These are phyloP conservation scores for Ochropacha duplaris DNA, from an alignment of 2,888 invertebrate genomes.

Conservation along the genomic window DNA sequence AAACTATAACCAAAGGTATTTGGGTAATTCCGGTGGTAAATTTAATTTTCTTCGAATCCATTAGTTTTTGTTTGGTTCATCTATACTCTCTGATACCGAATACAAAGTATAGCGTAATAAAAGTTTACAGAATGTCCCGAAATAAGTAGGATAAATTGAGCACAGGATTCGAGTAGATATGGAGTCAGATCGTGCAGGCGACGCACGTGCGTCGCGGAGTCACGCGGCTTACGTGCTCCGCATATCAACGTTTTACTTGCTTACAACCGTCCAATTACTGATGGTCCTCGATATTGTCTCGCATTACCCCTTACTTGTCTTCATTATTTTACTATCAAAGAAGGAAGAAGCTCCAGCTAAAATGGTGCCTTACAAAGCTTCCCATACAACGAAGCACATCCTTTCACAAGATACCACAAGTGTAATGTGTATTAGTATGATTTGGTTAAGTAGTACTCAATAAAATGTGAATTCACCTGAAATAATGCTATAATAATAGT, in stretches of 20 bases:
- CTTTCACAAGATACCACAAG: slow-evolving; percentile 36
- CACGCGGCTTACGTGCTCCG: slow-evolving; percentile 59
- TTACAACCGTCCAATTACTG: slow-evolving; percentile 44
- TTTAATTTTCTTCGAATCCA: slow-evolving; percentile 40
- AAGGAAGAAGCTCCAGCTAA: slow-evolving; percentile 24
- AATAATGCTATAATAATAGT: background rate
- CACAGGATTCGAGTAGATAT: slow-evolving; percentile 57
- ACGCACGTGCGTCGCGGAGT: slow-evolving; percentile 63
- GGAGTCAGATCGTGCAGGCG: slow-evolving; percentile 47
- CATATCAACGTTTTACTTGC: slow-evolving; percentile 41
- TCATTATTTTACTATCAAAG: slow-evolving; percentile 13
- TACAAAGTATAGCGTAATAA: slow-evolving; percentile 44
- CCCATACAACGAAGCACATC: slow-evolving; percentile 39
- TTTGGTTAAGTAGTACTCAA: slow-evolving; percentile 14
- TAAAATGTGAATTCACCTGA: background rate
- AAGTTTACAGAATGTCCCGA: slow-evolving; percentile 46
- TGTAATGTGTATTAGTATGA: slow-evolving; percentile 29
- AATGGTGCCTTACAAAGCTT: slow-evolving; percentile 37
- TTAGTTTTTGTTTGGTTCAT: slow-evolving; percentile 39
- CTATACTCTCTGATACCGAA: slow-evolving; percentile 38
- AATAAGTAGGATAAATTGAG: slow-evolving; percentile 66
- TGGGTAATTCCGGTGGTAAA: background rate
- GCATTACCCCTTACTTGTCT: slow-evolving; percentile 23
- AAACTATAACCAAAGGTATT: background rate
- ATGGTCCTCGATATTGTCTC: slow-evolving; percentile 38